These are phyloP conservation scores for Gymnopithys bicolor DNA, from an alignment of 2,797 vertebrate species.

Conservation along the genomic window DNA sequence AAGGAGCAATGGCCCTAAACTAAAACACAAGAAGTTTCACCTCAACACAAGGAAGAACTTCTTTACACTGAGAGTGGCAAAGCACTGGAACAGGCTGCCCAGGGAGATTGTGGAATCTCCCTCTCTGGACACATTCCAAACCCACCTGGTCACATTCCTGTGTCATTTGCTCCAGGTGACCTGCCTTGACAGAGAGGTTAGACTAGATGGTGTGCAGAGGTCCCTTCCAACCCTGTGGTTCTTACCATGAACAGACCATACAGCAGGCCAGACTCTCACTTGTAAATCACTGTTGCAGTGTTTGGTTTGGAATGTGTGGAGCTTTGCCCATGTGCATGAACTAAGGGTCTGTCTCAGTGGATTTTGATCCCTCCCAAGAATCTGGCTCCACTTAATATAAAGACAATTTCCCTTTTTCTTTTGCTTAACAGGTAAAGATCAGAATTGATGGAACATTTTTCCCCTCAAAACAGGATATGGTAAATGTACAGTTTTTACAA, in stretches of 20 bases:
- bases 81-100: not conserved
- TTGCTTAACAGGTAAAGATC: not conserved
- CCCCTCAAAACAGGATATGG: not conserved
- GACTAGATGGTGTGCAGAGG: not conserved
- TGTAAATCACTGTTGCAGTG: not conserved
- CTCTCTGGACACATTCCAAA: not conserved
- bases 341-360: not conserved
- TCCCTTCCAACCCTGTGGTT: not conserved
- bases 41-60: not conserved
- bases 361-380: not conserved
- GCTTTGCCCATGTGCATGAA: not conserved
- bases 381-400: not conserved
- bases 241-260: not conserved
- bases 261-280: not conserved
- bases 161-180: not conserved
- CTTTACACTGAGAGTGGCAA: not conserved
- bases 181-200: not conserved
- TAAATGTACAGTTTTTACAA: not conserved
- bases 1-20: not conserved
- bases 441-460: not conserved
- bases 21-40: not conserved
- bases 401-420: not conserved
- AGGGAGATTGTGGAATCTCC: not conserved
- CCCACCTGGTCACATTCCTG: fast-evolving
- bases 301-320: not conserved